Evolutionary conservation across 2,888 invertebrate genomes (phyloP).

Genomic region (Pseudococcus longispinus): DNA sequence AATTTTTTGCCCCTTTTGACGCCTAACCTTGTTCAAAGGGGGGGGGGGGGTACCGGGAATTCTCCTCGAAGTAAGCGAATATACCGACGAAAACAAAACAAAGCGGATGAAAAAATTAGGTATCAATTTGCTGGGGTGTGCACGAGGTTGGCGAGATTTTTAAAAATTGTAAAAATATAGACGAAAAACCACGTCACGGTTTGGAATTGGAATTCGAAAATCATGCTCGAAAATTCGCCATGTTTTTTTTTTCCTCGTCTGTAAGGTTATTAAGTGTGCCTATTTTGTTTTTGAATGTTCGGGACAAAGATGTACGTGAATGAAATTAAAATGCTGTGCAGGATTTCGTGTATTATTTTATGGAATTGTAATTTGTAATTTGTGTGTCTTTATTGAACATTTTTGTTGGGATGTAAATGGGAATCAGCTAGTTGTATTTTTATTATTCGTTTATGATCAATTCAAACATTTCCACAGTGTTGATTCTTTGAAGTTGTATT

Average conservation of each 20-base stretch:
- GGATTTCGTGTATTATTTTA: not conserved
- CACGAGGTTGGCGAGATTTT: not conserved
- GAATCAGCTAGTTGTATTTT: not conserved
- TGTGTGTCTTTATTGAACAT: not conserved
- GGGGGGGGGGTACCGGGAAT: not conserved
- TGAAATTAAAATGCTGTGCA: not conserved
- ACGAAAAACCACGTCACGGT: not conserved
- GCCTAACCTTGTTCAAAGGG: too few relatives aligned
- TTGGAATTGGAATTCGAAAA: constrained; percentile 7
- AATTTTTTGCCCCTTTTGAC: not conserved
- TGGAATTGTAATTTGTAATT: not conserved
- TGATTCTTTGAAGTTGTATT: too few relatives aligned
- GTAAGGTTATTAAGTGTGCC: not conserved
- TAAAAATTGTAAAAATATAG: too few relatives aligned
- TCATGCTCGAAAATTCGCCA: not conserved
- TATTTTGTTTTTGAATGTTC: not conserved
- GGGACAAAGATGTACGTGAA: not conserved
- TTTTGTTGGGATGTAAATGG: too few relatives aligned
- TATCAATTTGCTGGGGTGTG: too few relatives aligned
- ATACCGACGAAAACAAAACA: not conserved
- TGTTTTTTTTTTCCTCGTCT: not conserved
- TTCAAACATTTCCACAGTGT: too few relatives aligned
- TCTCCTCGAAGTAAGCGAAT: not conserved
- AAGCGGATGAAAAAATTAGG: not conserved
- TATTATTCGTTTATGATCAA: not conserved